phyloP scores from a whole-genome alignment of 2,888 invertebrate species.

The Rhingia campestris region DNA sequence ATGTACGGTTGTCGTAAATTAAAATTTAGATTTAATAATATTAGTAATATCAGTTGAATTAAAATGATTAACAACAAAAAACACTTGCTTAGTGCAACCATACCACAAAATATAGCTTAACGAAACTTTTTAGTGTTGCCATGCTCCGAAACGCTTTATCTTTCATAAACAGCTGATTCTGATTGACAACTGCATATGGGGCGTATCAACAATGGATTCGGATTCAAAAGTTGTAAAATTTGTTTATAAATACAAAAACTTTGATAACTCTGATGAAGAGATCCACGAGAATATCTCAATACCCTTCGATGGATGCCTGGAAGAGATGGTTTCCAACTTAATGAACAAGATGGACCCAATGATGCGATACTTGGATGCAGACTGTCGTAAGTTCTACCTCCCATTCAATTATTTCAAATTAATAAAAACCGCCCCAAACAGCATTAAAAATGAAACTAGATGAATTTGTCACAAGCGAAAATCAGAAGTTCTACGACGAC shows the following conservation, averaged over 20 bases:
- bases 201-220: constrained; percentile 46
- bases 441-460: constrained; percentile 82
- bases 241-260: constrained; percentile 79
- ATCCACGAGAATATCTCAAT: constrained; percentile 77
- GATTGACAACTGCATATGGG: background rate
- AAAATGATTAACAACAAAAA: too few relatives aligned
- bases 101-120: background rate
- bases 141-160: background rate
- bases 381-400: constrained; percentile 75
- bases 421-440: constrained; percentile 37
- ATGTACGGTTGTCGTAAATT: too few relatives aligned
- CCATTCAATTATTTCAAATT: background rate
- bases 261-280: constrained; percentile 76
- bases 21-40: too few relatives aligned
- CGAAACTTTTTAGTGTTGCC: constrained; percentile 9
- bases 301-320: constrained; percentile 78
- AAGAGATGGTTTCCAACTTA: constrained; percentile 79
- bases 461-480: constrained; percentile 87
- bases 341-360: constrained; percentile 81
- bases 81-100: background rate
- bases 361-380: constrained; percentile 80
- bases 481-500: constrained; percentile 87
- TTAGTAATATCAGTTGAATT: too few relatives aligned
- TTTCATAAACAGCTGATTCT: constrained; percentile 14
- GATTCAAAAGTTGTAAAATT: constrained; percentile 76